Evolutionary conservation across 1,140 invertebrate species (phyloP), one percentile per base, ranked within the genome.

Genomic region (Drosophila kohkoa): DNA sequence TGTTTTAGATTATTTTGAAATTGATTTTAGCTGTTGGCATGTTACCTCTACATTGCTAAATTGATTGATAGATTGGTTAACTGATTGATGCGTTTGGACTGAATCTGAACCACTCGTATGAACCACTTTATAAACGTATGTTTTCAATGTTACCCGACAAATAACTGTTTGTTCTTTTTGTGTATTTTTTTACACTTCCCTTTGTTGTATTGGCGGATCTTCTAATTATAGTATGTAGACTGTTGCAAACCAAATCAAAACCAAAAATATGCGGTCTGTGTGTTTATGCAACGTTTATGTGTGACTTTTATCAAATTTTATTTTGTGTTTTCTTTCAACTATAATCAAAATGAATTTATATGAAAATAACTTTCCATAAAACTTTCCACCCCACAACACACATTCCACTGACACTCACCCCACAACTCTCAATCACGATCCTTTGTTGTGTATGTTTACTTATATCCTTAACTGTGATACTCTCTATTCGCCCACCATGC

Each of bases 241-340:
- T 46, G 55, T 69, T 68, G 11, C 6, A 35, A 30, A 1, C 20
- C 20, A 25, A 38, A 62, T 11, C 35, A 32, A 32, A 57, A 45
- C 43, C 28, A 38, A 51, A 32, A 67, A 45, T 75, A 51, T 79
- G 73, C 64, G 74, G 76, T 87, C 65, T 77, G 83, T 88, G 85
- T 88, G 65, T 83, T 81, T 89, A 87, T 89, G 89, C 90, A 90
- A 91, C 80, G 85, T 91, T 83, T 91, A 77, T 89, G 89, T 91
- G 90, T 91, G 90, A 89, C 89, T 87, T 79, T 71, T 72, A 68
- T 25, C 60, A 41, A 11, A 59, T 69, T 68, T 77, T 71, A 3
- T 25, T 70, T 77, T 79, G 63, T 77, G 63, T 82, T 74, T 77
- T 55, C 52, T 77, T 88, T 79, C 52, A 57, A 70, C 71, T 55